Evolutionary conservation across 2,113 vertebrate species (phyloP).

Genomic region (Telmatochromis sp.): DNA sequence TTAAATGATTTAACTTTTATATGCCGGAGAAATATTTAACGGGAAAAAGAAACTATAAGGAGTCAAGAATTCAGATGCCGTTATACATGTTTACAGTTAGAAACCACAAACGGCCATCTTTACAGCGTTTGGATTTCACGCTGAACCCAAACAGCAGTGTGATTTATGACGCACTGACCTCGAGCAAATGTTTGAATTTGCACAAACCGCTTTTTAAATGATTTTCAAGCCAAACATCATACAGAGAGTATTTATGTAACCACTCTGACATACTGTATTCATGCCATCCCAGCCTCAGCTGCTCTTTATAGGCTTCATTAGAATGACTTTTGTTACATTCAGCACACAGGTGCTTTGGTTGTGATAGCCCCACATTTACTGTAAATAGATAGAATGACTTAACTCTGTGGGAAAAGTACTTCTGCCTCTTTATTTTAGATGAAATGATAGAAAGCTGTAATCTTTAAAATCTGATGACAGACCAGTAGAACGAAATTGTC

Average conservation of each 20-base stretch:
- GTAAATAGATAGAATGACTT: not conserved
- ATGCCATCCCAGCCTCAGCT: not conserved
- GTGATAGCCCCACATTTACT: not conserved
- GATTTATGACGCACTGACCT: slow-evolving; percentile 30
- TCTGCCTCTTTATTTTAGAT: not conserved
- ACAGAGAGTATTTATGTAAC: not conserved
- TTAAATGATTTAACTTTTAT: not conserved
- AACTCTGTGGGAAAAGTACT: not conserved
- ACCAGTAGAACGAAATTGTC: not conserved
- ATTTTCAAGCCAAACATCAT: slow-evolving; percentile 21
- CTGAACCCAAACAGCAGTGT: slow-evolving; percentile 5
- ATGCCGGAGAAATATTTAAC: not conserved
- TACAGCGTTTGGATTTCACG: slow-evolving; percentile 5
- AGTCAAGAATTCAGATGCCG: slow-evolving; percentile 6
- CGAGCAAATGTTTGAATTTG: slow-evolving; percentile 9
- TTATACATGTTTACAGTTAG: not conserved
- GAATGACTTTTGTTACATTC: not conserved
- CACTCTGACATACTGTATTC: not conserved
- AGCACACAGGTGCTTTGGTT: not conserved
- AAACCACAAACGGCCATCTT: slow-evolving; percentile 29
- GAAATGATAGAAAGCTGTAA: not conserved
- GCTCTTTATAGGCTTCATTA: not conserved
- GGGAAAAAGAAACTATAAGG: slow-evolving; percentile 18
- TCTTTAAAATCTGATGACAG: not conserved
- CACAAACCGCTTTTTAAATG: not conserved